Evolutionary conservation across 2,888 invertebrate genomes (phyloP).

Genomic region (Heliconius erato): DNA sequence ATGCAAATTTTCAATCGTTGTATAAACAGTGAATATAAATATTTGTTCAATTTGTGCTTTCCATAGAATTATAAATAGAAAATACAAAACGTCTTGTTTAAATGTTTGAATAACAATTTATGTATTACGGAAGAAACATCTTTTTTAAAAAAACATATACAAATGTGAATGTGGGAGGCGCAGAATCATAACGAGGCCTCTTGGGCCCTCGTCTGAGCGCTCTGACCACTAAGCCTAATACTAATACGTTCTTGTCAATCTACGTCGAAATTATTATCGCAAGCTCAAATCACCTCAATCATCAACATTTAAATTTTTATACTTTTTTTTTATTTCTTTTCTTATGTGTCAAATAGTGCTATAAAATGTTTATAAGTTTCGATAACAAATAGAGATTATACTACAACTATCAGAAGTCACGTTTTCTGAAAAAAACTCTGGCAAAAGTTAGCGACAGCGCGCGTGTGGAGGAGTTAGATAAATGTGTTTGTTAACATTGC

Average conservation of each 20-base stretch:
- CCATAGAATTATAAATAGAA: neutral
- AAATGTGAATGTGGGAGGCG: neutral
- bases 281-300: too few relatives aligned
- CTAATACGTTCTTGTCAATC: neutral
- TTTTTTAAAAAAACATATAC: neutral
- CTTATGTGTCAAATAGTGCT: too few relatives aligned
- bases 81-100: neutral
- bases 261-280: neutral
- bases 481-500: slow-evolving; percentile 26
- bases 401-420: slow-evolving; percentile 3
- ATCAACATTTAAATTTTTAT: neutral
- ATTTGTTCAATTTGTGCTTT: neutral
- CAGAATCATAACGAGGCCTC: too few relatives aligned
- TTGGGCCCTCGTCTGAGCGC: too few relatives aligned
- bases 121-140: too few relatives aligned
- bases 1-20: neutral
- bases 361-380: neutral
- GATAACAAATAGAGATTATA: neutral
- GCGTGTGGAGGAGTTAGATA: slow-evolving; percentile 26
- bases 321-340: too few relatives aligned
- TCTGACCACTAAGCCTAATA: too few relatives aligned
- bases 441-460: slow-evolving; percentile 20
- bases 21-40: neutral
- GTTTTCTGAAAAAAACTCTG: slow-evolving; percentile 23
- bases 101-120: neutral